Conservation (phyloP, 2,113 vertebrate genomes). For the Neolamprologus brichardi region DNA sequence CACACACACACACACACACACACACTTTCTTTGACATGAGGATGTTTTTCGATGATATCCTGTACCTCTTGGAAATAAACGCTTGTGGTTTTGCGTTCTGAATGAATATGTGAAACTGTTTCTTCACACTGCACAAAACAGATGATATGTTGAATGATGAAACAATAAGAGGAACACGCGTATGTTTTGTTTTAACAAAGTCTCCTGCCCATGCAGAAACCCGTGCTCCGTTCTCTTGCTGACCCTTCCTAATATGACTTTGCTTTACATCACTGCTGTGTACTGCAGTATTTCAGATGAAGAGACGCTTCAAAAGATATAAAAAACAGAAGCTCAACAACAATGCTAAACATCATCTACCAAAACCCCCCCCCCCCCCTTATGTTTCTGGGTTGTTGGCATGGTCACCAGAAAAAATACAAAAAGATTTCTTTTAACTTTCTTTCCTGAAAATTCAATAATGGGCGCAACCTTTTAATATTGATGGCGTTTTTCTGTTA, state of each 20-base stretch:
- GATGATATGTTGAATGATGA: neutral
- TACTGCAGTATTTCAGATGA: neutral
- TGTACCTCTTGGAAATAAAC: conserved; percentile 31
- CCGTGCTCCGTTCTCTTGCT: neutral
- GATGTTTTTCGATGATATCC: neutral
- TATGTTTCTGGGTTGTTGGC: neutral
- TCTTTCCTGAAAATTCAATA: neutral
- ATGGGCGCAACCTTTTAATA: neutral
- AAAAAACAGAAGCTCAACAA: neutral
- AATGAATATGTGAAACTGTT: neutral
- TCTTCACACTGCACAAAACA: conserved; percentile 70
- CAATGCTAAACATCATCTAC: neutral
- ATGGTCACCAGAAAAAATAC: neutral
- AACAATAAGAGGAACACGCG: neutral
- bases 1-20: neutral
- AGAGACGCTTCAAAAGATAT: neutral
- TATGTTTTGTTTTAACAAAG: conserved; percentile 74
- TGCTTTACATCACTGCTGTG: neutral
- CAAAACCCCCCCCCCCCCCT: neutral
- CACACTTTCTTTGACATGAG: neutral
- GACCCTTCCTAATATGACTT: neutral
- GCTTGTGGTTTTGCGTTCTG: neutral
- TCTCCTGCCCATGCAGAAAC: conserved; percentile 73
- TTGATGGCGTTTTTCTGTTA: neutral
- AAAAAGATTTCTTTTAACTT: neutral